phyloP scores from a whole-genome alignment of 2,113 vertebrate species.

The Noctilio leporinus region DNA sequence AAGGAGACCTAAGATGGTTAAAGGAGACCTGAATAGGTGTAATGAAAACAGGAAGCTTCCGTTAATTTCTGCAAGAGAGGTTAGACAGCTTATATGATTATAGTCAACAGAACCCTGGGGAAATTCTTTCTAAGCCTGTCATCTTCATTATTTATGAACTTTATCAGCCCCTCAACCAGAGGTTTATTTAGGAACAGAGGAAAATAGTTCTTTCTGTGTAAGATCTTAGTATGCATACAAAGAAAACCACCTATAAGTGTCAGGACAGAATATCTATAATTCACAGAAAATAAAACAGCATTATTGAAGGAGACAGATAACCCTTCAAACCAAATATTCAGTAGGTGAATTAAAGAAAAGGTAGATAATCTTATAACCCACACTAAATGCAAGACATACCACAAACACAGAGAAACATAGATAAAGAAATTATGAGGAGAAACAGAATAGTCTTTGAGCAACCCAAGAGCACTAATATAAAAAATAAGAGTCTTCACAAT shows the following conservation, averaged over 20 bases:
- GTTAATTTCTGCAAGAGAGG: neutral
- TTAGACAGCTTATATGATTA: neutral
- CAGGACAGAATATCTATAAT: neutral
- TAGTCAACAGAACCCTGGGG: neutral
- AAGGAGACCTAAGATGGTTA: neutral
- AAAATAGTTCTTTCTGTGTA: neutral
- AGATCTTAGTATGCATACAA: neutral
- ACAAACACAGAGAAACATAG: neutral
- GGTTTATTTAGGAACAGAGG: neutral
- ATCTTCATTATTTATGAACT: neutral
- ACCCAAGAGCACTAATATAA: neutral
- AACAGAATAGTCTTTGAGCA: neutral
- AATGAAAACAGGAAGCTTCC: neutral
- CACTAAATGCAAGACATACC: neutral
- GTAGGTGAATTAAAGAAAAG: neutral
- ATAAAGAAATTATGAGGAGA: neutral
- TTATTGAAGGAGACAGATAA: neutral
- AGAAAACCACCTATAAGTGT: neutral
- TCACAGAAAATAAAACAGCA: neutral
- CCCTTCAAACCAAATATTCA: neutral
- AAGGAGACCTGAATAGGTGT: too few relatives aligned
- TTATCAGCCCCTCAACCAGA: neutral
- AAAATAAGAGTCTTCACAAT: neutral
- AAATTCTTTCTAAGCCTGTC: neutral
- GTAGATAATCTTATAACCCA: neutral